Evolutionary conservation across 2,797 vertebrate genomes (phyloP).

Genomic region (Phrynocephalus guinanensis): DNA sequence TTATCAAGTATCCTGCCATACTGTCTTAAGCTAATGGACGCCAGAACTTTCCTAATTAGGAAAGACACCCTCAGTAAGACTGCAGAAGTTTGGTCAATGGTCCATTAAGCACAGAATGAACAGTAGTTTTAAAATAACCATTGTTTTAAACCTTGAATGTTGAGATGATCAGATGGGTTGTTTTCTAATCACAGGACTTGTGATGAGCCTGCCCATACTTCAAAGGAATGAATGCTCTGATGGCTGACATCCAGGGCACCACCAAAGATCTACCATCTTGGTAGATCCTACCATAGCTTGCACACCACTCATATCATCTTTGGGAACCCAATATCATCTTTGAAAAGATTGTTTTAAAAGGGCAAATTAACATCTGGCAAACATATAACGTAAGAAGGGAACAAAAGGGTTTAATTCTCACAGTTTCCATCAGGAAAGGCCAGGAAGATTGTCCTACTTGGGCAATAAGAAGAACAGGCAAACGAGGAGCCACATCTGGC

Average conservation of each 20-base stretch:
- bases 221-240: background rate
- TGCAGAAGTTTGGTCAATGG: background rate
- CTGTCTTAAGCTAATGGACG: background rate
- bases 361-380: too few species aligned
- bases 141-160: background rate
- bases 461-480: background rate
- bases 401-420: background rate
- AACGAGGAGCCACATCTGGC: background rate
- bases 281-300: background rate
- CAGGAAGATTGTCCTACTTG: background rate
- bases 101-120: background rate
- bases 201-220: background rate
- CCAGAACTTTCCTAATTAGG: background rate
- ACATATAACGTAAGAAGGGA: too few species aligned
- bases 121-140: background rate
- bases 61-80: too few species aligned
- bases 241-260: background rate
- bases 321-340: background rate
- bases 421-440: background rate
- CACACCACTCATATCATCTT: background rate
- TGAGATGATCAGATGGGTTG: background rate
- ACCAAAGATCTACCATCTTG: background rate
- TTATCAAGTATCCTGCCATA: background rate
- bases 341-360: too few species aligned
- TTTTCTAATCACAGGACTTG: background rate